A percentile compares a stretch with the other conserved stretches of the same genome.
phyloP scores from a whole-genome alignment of 2,888 invertebrate species.

The Phorcus lineatus region DNA sequence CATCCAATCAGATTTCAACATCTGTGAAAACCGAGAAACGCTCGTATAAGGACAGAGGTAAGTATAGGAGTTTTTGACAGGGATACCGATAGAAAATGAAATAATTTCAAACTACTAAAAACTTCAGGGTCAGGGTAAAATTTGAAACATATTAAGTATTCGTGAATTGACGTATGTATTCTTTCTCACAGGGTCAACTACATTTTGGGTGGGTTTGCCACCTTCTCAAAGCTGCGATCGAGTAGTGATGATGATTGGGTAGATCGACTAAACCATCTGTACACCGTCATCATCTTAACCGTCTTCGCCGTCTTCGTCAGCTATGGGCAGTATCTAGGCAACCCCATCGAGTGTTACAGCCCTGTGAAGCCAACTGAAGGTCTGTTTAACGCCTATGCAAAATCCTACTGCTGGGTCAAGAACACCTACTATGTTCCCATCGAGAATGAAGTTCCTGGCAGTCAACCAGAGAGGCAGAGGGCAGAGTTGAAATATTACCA shows the following conservation, averaged over 20 bases:
- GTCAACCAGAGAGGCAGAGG: constrained; percentile 41
- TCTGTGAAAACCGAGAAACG: no score
- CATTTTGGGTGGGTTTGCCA: constrained; percentile 64
- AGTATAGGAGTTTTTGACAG: no score
- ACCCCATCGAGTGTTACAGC: constrained; percentile 62
- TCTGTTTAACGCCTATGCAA: constrained; percentile 57
- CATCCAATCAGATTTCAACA: no score
- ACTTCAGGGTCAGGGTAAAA: no score
- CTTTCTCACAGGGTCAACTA: constrained; percentile 63
- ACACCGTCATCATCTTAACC: constrained; percentile 60
- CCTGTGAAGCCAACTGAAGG: constrained; percentile 51
- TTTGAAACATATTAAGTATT: no score
- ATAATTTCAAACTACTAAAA: no score
- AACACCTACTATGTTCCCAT: constrained; percentile 67
- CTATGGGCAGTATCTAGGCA: constrained; percentile 63
- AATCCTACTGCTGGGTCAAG: constrained; percentile 66
- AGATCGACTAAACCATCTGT: constrained; percentile 65
- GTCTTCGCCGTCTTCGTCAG: constrained; percentile 67
- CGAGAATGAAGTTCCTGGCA: constrained; percentile 52
- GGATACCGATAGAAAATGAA: no score
- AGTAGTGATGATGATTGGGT: constrained; percentile 67
- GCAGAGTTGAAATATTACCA: constrained; percentile 67
- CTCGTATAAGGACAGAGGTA: no score
- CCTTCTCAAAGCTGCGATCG: constrained; percentile 62
- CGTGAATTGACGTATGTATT: no score